phyloP scores from a whole-genome alignment of 2,113 vertebrate genomes.

The Pogona vitticeps region DNA sequence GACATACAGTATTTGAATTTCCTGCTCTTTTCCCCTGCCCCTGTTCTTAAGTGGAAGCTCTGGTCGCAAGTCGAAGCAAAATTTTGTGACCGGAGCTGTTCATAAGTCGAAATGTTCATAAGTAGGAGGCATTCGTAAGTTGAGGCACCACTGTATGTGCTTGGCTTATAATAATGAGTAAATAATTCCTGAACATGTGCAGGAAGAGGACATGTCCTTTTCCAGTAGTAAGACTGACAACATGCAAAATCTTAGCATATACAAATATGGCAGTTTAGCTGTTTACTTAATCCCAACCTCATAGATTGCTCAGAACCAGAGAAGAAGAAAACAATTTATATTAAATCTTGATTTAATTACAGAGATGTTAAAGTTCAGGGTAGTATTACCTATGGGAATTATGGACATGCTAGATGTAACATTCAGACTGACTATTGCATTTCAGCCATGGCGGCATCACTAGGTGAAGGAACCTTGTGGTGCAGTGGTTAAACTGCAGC shows the following conservation, averaged over 20 bases:
- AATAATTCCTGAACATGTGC: not conserved
- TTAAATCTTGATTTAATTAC: not conserved
- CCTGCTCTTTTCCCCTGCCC: too few relatives aligned
- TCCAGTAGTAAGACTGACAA: not conserved
- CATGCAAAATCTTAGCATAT: not conserved
- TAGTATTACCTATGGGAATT: not conserved
- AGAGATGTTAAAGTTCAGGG: not conserved
- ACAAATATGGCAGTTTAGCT: not conserved
- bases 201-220: not conserved
- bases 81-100: too few relatives aligned
- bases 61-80: too few relatives aligned
- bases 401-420: not conserved
- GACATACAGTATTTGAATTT: not conserved
- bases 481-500: too few relatives aligned
- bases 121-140: too few relatives aligned
- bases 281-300: not conserved
- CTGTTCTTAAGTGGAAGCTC: too few relatives aligned
- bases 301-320: not conserved
- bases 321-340: not conserved
- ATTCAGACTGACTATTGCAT: not conserved
- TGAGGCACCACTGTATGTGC: too few relatives aligned
- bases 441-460: not conserved
- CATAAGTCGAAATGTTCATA: too few relatives aligned
- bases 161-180: too few relatives aligned
- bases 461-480: not conserved